Evolutionary conservation across 2,797 vertebrate species (phyloP), one percentile per base, ranked within the genome.

Genomic region (Fratercula arctica): DNA sequence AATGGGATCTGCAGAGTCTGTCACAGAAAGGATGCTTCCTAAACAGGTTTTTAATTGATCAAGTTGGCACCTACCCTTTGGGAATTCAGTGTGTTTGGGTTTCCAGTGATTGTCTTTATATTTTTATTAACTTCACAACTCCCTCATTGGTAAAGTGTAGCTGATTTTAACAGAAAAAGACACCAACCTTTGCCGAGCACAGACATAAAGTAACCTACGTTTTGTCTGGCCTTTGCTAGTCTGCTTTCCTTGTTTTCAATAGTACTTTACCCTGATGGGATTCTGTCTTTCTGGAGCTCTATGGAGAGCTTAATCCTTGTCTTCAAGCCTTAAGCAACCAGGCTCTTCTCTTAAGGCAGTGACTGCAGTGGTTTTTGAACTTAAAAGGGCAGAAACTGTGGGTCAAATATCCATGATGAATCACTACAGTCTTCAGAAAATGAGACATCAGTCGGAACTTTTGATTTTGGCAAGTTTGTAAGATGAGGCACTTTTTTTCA

Each of bases 341-440:
- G 35, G 11, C 41, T 89, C 10, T 57, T 19, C 35, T 87, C 26
- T 16, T 70, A 87, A 80, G 43, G 23, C 50, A 3, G 13, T 41
- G 37, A 53, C 16, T 85, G 19, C n/a, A 81, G 35, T 5, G 17
- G 20, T 25, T 57, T 87, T 83, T 54, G 23, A 75, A 72, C 39
- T 73, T 81, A 61, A 81, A 95, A 93, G 67, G 28, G 24, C 20
- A 84, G 57, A 91, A 91, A 23, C 31, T 56, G 23, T 23, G n/a
- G 88, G 46, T 78, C 76, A 85, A 67, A 60, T 33, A 88, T 78
- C 31, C 16, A 1, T 33, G 66, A 78, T 81, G 76, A 89, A 68
- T 95, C 87, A 95, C 14, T 61, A 28, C 18, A 29, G 29, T 45
- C 41, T 96, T 87, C 43, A 83, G 57, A 89, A 86, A 86, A 86